Evolutionary conservation across 2,797 vertebrate genomes (phyloP), one percentile per base, ranked within the genome.

Genomic region (Centroberyx gerrardi): DNA sequence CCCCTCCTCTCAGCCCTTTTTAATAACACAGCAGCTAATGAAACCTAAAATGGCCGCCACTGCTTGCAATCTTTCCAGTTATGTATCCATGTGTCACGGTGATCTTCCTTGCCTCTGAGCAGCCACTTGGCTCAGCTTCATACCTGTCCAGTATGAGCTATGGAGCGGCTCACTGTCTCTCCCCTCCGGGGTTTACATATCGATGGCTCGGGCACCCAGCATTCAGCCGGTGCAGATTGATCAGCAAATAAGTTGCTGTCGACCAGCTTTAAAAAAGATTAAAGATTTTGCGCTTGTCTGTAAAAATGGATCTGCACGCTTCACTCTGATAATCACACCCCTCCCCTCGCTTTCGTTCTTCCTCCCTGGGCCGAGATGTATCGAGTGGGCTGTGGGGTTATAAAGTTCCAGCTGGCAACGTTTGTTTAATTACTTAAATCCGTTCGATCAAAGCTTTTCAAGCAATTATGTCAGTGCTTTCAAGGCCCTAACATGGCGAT

Each of bases 341-440:
- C 71, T 68, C 56, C 61, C 22, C 62, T 54, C 7, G 29, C 7
- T 65, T 70, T 49, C 7, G 12, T 48, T 62, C 42, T 56, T 70
- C 56, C 67, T 73, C 74, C 67, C 27, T 60, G 72, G 68, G 71
- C 82, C 76, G 78, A 58, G 84, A 81, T 83, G 76, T 85, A 85
- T 89, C 70, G 84, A 90, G 91, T 89, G 72, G 86, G 78, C 78
- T 64, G 74, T 13, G 18, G 61, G 80, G 86, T 91, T 89, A 86
- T 83, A 80, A 91, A 90, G 83, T 92, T 92, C 83, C 86, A 91
- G 83, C 82, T 87, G 86, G 82, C 81, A 89, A 84, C 85, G 85
- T 93, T 93, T 93, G 87, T 93, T 93, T 90, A 91, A 93, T 93
- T 91, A 90, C 90, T 91, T 87, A 87, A 93, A 88, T 90, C 82